A percentile compares a stretch with the other conserved stretches of the same genome.
phyloP scores from a whole-genome alignment of 2,113 vertebrate species.

The Hippopotamus amphibius region DNA sequence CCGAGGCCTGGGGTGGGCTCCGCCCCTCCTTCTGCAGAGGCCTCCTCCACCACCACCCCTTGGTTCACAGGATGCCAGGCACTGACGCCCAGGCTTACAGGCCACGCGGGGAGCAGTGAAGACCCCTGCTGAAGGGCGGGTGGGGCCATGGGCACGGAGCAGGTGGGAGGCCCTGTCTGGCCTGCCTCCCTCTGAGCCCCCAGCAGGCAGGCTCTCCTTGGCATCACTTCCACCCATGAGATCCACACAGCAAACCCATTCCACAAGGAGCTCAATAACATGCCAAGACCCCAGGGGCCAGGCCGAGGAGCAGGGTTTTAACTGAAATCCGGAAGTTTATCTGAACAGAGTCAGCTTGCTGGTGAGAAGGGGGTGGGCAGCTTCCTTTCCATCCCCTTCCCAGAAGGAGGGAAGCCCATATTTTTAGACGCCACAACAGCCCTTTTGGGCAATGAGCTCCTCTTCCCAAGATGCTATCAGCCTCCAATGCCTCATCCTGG shows the following conservation, averaged over 20 bases:
- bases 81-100: accelerated
- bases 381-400: background rate
- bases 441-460: background rate
- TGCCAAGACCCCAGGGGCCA: background rate
- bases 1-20: background rate
- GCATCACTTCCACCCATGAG: background rate
- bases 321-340: background rate
- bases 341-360: background rate
- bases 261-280: background rate
- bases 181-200: background rate
- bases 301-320: background rate
- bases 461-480: background rate
- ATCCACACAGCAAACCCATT: background rate
- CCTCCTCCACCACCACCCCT: background rate
- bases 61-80: background rate
- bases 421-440: background rate
- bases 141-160: background rate
- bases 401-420: background rate
- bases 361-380: background rate
- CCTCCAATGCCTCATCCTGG: background rate
- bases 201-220: accelerated
- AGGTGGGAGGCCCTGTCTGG: background rate
- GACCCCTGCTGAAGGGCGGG: background rate
- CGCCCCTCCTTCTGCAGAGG: background rate
- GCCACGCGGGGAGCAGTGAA: background rate